Evolutionary conservation across 2,888 invertebrate species (phyloP).

Genomic region (Rhyacophila evoluta): DNA sequence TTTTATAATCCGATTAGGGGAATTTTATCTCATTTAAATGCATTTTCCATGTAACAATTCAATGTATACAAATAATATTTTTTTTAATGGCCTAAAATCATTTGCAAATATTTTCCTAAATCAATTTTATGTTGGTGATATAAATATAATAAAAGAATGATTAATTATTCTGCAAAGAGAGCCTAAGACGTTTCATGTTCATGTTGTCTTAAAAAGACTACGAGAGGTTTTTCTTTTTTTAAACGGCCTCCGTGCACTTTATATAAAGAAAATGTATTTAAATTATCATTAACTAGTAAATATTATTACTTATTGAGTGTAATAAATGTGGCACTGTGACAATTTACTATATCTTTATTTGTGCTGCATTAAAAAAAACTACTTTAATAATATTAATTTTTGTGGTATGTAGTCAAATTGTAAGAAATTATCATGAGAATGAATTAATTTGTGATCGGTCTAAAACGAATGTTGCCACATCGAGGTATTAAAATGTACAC

Average conservation of each 20-base stretch:
- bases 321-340: conserved; percentile 45
- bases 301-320: conserved; percentile 33
- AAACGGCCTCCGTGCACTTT: background rate
- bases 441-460: conserved; percentile 39
- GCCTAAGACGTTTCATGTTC: background rate
- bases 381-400: background rate
- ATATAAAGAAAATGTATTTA: conserved; percentile 20
- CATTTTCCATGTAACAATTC: background rate
- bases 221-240: background rate
- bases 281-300: conserved; percentile 42
- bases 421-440: background rate
- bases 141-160: background rate
- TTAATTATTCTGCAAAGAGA: background rate
- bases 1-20: background rate
- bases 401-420: background rate
- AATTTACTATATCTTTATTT: conserved; percentile 26
- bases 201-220: background rate
- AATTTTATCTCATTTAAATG: background rate
- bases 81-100: background rate
- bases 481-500: conserved; percentile 41
- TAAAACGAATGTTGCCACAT: conserved; percentile 50
- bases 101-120: background rate
- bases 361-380: conserved; percentile 10
- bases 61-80: background rate
- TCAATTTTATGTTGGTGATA: background rate